Conservation (phyloP, 2,888 invertebrate species). For the Heteropelma amictum region DNA sequence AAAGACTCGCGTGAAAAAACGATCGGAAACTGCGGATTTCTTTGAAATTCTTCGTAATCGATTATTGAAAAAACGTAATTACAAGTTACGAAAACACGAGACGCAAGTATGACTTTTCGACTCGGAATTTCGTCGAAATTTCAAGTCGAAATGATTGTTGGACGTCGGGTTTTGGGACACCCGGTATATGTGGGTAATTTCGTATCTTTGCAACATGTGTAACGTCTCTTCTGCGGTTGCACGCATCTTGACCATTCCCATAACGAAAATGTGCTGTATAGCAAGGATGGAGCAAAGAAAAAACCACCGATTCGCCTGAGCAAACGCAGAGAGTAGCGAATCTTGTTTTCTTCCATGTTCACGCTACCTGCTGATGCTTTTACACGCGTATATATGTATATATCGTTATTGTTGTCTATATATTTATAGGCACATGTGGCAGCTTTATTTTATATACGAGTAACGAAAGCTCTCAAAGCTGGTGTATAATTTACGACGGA, state of each 20-base stretch:
- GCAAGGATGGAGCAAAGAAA: no score
- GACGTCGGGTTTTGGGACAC: background rate
- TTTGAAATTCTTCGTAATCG: no score
- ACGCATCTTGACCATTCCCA: slow-evolving; percentile 73
- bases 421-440: no score
- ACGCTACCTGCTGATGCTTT: slow-evolving; percentile 1
- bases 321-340: slow-evolving; percentile 32
- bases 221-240: slow-evolving; percentile 66
- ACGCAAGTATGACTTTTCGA: no score
- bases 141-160: no score
- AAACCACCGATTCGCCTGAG: slow-evolving; percentile 50
- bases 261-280: slow-evolving; percentile 54
- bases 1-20: no score
- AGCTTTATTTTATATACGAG: background rate
- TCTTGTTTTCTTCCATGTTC: slow-evolving; percentile 27
- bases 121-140: no score
- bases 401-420: slow-evolving; percentile 4
- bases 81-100: no score
- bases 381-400: background rate
- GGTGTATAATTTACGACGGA: background rate
- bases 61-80: no score
- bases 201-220: slow-evolving; percentile 37
- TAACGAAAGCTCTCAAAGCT: background rate
- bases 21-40: no score
- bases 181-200: slow-evolving; percentile 14